Evolutionary conservation across 2,888 invertebrate genomes (phyloP).

Genomic region (Phyllotreta striolata): DNA sequence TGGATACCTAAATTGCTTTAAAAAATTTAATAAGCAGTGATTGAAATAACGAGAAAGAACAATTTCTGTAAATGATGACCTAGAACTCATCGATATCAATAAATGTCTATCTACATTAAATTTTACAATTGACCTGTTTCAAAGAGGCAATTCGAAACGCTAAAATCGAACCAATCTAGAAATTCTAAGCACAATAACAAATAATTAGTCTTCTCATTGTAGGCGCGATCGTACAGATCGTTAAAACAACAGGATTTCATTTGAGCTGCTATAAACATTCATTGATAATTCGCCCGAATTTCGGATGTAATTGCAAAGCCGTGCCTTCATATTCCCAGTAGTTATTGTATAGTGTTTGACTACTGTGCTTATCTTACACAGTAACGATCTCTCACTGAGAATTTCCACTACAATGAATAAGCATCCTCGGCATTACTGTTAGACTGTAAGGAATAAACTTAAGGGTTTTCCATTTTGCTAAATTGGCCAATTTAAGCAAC

Average conservation of each 20-base stretch:
- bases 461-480: slow-evolving; percentile 21
- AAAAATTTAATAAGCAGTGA: no score
- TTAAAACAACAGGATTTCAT: slow-evolving; percentile 6
- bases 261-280: slow-evolving; percentile 23
- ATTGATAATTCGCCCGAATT: slow-evolving; percentile 32
- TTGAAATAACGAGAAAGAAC: no score
- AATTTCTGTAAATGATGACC: no score
- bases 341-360: slow-evolving; percentile 37
- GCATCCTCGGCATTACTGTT: slow-evolving; percentile 18
- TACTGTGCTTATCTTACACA: slow-evolving; percentile 28
- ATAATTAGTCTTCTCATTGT: slow-evolving; percentile 12
- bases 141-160: no score
- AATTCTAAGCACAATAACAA: slow-evolving; percentile 3
- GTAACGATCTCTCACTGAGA: slow-evolving; percentile 28
- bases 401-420: slow-evolving; percentile 33
- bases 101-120: no score
- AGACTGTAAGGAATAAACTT: slow-evolving; percentile 21
- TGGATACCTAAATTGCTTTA: neutral
- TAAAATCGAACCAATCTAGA: slow-evolving; percentile 8
- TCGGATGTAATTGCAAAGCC: slow-evolving; percentile 31
- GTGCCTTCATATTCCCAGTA: slow-evolving; percentile 32
- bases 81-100: no score
- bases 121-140: no score
- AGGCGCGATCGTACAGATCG: slow-evolving; percentile 3
- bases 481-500: slow-evolving; percentile 26